Percentiles rank a stretch among this genome's conserved stretches.
These are phyloP conservation scores for Athalia cordata DNA, from an alignment of 2,888 invertebrate genomes.

Conservation along the genomic window DNA sequence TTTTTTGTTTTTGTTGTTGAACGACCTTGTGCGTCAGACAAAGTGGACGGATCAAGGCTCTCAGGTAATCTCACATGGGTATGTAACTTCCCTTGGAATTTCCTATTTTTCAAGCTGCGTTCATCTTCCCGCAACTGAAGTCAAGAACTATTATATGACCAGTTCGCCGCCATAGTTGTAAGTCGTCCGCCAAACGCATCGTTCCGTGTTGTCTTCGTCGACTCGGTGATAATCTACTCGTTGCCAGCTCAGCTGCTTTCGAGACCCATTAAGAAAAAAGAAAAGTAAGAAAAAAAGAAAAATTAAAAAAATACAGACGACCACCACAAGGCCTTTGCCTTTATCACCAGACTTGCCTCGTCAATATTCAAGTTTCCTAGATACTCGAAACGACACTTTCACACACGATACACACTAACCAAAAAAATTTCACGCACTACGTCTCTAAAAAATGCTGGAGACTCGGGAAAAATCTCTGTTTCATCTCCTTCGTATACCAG, in stretches of 20 bases:
- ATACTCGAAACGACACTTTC: slow-evolving; percentile 22
- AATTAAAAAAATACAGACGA: no score
- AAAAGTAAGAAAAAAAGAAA: no score
- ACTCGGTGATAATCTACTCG: slow-evolving; percentile 4
- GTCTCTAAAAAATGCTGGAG: no score
- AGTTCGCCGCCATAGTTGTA: background rate
- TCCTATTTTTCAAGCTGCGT: background rate
- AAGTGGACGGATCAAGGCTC: background rate
- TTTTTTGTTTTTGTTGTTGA: background rate
- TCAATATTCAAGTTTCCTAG: slow-evolving; percentile 36
- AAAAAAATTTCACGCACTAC: no score
- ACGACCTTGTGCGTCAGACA: slow-evolving; percentile 23
- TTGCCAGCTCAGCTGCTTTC: slow-evolving; percentile 2
- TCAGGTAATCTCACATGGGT: background rate
- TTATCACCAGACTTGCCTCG: slow-evolving; percentile 25
- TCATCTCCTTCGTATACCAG: no score
- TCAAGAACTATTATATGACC: background rate
- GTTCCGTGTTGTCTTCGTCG: background rate
- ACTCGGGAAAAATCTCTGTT: no score
- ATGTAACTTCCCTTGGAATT: background rate
- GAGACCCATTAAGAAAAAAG: slow-evolving; percentile 6
- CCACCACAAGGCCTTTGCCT: slow-evolving; percentile 26
- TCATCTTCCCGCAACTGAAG: slow-evolving; percentile 23
- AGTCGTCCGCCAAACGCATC: slow-evolving; percentile 8
- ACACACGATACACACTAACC: background rate